These are phyloP conservation scores for Musca domestica DNA, from an alignment of 1,140 invertebrate genomes.

Conservation along the genomic window DNA sequence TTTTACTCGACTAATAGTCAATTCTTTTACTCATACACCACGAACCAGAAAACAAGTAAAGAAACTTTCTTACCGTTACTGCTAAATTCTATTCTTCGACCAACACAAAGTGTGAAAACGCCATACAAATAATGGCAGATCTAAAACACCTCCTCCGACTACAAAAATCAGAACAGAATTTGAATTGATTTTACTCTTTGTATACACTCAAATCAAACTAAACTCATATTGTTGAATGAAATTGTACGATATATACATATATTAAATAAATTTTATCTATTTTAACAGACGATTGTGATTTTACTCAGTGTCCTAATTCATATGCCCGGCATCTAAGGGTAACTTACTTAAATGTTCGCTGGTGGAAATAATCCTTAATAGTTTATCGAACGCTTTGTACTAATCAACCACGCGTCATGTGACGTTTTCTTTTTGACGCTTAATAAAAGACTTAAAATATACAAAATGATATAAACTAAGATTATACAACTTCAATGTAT, in stretches of 20 bases:
- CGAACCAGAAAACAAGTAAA: background rate
- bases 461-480: no score
- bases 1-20: slow-evolving; percentile 17
- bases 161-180: background rate
- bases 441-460: no score
- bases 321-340: no score
- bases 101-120: slow-evolving; percentile 4
- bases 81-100: background rate
- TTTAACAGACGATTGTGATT: background rate
- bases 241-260: slow-evolving; percentile 8
- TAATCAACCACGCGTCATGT: no score
- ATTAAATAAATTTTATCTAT: slow-evolving; percentile 12
- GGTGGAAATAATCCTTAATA: no score
- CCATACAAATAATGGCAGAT: background rate
- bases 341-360: no score
- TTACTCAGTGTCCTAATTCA: background rate
- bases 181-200: background rate
- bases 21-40: background rate
- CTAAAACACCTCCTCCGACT: background rate
- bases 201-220: background rate
- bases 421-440: no score
- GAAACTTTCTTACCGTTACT: slow-evolving; percentile 16
- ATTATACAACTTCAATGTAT: no score
- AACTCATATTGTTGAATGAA: background rate
- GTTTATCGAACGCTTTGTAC: no score